Conservation (phyloP, 1,140 invertebrate species). For the Ceratosolen fusciceps region DNA sequence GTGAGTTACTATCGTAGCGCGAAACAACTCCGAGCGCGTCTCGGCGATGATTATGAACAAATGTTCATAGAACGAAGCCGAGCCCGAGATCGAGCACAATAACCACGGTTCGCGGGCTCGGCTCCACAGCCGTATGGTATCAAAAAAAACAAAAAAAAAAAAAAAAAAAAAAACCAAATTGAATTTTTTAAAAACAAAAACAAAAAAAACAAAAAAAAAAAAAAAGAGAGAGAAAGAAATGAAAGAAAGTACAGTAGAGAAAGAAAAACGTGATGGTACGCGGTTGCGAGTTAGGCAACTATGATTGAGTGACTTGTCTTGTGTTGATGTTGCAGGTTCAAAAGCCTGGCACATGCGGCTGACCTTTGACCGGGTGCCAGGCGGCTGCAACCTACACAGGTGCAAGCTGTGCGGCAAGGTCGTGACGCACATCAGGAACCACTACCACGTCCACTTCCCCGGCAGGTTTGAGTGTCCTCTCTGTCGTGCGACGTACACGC, state of each 20-base stretch:
- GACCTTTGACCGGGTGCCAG: constrained; percentile 89
- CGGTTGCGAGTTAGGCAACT: constrained; percentile 59
- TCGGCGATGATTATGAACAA: constrained; percentile 41
- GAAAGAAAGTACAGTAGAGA: constrained; percentile 36
- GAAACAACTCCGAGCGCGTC: background rate
- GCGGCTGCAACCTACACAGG: constrained; percentile 89
- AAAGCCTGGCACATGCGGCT: constrained; percentile 93
- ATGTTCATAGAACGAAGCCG: constrained; percentile 29
- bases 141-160: constrained; percentile 33
- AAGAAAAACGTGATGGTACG: constrained; percentile 46
- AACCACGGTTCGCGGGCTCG: constrained; percentile 22
- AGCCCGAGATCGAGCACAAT: constrained; percentile 17
- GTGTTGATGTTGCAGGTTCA: constrained; percentile 85
- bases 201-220: constrained; percentile 36
- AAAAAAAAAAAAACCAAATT: constrained; percentile 33
- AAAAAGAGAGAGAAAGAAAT: constrained; percentile 34
- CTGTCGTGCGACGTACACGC: constrained; percentile 88
- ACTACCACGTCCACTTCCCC: constrained; percentile 91
- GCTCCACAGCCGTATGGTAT: constrained; percentile 6
- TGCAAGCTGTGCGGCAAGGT: constrained; percentile 93
- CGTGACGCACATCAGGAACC: constrained; percentile 91
- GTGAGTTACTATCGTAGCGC: constrained; percentile 22
- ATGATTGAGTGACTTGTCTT: constrained; percentile 74
- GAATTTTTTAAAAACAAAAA: constrained; percentile 29
- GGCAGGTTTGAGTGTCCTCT: constrained; percentile 89